A percentile compares a stretch with the other conserved stretches of the same genome.
These are phyloP conservation scores for Eulithis testata DNA, from an alignment of 2,888 invertebrate genomes.

Conservation along the genomic window DNA sequence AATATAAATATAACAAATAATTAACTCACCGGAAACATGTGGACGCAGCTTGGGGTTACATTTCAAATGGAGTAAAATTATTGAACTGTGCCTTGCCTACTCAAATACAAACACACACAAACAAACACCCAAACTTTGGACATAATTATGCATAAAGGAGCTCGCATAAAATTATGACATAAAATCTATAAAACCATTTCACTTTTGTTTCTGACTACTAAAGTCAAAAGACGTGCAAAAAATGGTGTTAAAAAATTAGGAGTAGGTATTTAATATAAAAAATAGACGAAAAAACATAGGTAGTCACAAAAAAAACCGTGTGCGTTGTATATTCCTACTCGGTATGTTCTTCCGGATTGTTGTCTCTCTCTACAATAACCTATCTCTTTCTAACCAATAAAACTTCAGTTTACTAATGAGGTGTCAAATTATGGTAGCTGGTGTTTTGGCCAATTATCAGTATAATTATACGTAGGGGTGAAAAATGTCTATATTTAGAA, in stretches of 20 bases:
- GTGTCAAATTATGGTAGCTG: constrained; percentile 37
- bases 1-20: constrained; percentile 63
- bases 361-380: constrained; percentile 17
- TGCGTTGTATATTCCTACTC: constrained; percentile 1
- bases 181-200: too few species aligned
- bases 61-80: constrained; percentile 42
- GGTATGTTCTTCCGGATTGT: constrained; percentile 8
- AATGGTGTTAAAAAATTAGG: too few species aligned
- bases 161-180: background rate
- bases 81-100: background rate
- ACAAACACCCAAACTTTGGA: background rate
- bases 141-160: background rate
- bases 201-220: too few species aligned
- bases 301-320: too few species aligned
- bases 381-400: constrained; percentile 21
- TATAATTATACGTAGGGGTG: constrained; percentile 13
- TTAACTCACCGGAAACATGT: constrained; percentile 72
- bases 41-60: constrained; percentile 66
- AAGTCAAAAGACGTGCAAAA: too few species aligned
- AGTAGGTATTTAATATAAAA: too few species aligned
- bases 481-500: background rate
- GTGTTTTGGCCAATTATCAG: constrained; percentile 40
- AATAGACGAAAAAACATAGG: too few species aligned
- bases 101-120: background rate
- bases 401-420: constrained; percentile 31